These are phyloP conservation scores for Hoplodrina ambigua DNA, from an alignment of 2,888 invertebrate species.

Conservation along the genomic window DNA sequence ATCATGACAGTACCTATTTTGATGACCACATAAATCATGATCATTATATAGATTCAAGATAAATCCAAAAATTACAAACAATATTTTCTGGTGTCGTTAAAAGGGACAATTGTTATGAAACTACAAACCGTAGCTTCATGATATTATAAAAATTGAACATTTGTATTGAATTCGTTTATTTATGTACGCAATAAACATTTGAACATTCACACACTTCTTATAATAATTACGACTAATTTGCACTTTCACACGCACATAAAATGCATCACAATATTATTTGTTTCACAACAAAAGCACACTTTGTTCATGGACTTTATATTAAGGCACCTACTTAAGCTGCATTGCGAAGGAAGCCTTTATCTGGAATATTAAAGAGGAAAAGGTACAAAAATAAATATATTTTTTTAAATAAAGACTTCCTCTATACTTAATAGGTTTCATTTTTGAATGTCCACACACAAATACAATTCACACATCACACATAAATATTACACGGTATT, in stretches of 20 bases:
- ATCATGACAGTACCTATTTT: constrained; percentile 6
- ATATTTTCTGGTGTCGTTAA: neutral
- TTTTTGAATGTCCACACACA: constrained; percentile 16
- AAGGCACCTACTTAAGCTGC: constrained; percentile 42
- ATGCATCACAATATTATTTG: constrained; percentile 54
- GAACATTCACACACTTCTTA: constrained; percentile 28
- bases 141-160: constrained; percentile 1
- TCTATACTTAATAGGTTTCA: constrained; percentile 13
- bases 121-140: neutral
- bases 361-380: constrained; percentile 49
- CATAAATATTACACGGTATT: constrained; percentile 48
- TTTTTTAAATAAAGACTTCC: constrained; percentile 18
- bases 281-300: constrained; percentile 46
- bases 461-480: constrained; percentile 39
- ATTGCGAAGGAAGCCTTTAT: constrained; percentile 25
- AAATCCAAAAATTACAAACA: constrained; percentile 19
- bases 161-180: constrained; percentile 5
- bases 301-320: constrained; percentile 56
- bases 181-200: constrained; percentile 57
- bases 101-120: neutral
- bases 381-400: constrained; percentile 33
- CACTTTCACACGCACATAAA: constrained; percentile 57
- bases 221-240: constrained; percentile 62
- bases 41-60: constrained; percentile 27
- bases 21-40: neutral